phyloP scores from a whole-genome alignment of 64 coral and sea anemone genomes.

The Platygyra sinensis region DNA sequence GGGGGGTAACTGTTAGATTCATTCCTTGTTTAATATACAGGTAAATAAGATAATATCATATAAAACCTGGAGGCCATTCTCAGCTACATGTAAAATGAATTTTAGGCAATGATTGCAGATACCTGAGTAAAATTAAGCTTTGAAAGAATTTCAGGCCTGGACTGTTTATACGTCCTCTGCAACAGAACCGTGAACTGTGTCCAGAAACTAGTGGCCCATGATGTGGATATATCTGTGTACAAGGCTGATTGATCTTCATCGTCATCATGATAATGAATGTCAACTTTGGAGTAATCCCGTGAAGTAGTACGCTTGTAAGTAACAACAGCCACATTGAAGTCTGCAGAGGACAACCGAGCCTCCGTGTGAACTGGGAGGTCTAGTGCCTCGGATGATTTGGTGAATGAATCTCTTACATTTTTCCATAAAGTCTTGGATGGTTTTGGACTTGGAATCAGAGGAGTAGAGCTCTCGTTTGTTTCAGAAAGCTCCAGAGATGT shows the following conservation, averaged over 20 bases:
- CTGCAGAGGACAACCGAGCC: conserved; percentile 10
- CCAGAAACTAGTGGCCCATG: conserved; percentile 93
- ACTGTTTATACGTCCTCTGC: conserved; percentile 94
- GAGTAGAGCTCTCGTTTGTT: not conserved
- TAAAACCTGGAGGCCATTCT: no score
- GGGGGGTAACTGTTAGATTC: no score
- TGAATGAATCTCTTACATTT: not conserved
- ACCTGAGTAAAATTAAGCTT: conserved; percentile 93
- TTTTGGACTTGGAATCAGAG: not conserved
- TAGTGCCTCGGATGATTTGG: not conserved
- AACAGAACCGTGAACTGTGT: conserved; percentile 89
- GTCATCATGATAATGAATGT: conserved; percentile 46
- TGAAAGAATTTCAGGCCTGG: conserved; percentile 87
- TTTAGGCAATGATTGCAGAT: not conserved
- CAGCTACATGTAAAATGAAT: no score
- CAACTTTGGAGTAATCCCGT: no score
- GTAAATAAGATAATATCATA: no score
- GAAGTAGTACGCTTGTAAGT: no score
- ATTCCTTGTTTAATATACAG: no score
- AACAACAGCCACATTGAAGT: conserved; percentile 17
- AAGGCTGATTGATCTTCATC: conserved; percentile 66
- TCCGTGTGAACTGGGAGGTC: not conserved
- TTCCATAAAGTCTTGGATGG: not conserved
- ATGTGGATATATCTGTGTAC: conserved; percentile 65
- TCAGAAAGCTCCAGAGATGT: not conserved